phyloP scores from a whole-genome alignment of 2,888 invertebrate species.

The Tupiocoris notatus region DNA sequence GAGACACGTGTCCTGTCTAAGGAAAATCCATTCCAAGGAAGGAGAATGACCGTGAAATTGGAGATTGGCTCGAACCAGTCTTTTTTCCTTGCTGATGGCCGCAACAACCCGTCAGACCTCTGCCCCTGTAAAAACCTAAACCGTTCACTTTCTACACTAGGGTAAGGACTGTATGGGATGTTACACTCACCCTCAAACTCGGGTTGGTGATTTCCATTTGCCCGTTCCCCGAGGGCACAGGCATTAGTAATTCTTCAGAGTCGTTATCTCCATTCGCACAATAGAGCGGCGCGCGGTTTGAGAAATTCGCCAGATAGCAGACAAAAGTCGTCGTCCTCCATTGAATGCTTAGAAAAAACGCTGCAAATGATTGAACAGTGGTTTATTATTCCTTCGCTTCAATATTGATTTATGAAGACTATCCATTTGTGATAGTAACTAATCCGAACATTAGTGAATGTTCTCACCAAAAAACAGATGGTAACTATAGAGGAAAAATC shows the following conservation, averaged over 20 bases:
- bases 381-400: no score
- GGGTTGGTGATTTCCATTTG: slow-evolving; percentile 23
- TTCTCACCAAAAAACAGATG: no score
- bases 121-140: neutral
- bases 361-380: no score
- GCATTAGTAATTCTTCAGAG: neutral
- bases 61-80: slow-evolving; percentile 19
- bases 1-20: slow-evolving; percentile 24
- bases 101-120: neutral
- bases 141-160: neutral
- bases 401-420: no score
- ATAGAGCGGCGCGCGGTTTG: neutral
- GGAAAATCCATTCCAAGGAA: slow-evolving; percentile 30
- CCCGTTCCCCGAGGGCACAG: neutral
- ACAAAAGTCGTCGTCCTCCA: no score
- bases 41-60: slow-evolving; percentile 37
- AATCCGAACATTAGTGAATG: no score
- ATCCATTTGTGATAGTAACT: no score
- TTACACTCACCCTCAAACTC: neutral
- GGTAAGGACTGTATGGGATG: neutral
- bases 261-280: neutral
- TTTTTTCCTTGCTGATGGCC: neutral
- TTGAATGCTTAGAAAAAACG: no score
- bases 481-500: no score
- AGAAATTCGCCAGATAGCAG: no score